Evolutionary conservation across 2,888 invertebrate genomes (phyloP).

Genomic region (Diploptera punctata): DNA sequence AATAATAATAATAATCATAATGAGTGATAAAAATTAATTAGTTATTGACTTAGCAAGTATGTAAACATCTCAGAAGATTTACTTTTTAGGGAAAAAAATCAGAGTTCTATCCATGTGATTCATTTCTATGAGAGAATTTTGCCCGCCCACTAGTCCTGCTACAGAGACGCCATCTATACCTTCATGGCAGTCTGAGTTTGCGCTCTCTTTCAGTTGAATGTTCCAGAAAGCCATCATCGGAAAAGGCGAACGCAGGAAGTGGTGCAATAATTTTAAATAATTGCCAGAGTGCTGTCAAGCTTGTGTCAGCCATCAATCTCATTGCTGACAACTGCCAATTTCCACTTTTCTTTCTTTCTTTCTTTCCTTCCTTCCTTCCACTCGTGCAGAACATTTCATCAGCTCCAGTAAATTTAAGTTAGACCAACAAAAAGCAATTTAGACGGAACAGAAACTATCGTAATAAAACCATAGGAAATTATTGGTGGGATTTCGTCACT

Average conservation of each 20-base stretch:
- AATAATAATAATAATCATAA: too few relatives aligned
- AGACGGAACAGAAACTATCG: too few relatives aligned
- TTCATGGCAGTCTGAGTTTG: too few relatives aligned
- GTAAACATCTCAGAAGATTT: too few relatives aligned
- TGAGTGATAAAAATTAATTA: too few relatives aligned
- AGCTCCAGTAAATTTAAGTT: background rate
- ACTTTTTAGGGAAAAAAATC: background rate
- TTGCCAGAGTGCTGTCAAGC: conserved; percentile 38
- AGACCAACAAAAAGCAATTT: too few relatives aligned
- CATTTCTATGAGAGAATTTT: background rate
- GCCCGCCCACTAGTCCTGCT: background rate
- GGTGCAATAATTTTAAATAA: conserved; percentile 40
- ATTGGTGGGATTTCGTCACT: too few relatives aligned
- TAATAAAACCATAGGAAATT: too few relatives aligned
- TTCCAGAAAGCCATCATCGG: conserved; percentile 9
- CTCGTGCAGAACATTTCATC: background rate
- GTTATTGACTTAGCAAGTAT: too few relatives aligned
- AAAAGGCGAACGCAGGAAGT: conserved; percentile 33
- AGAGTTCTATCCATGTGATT: background rate
- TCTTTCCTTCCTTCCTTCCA: background rate
- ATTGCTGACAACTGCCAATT: conserved; percentile 40
- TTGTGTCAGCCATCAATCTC: conserved; percentile 41
- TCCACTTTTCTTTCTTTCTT: conserved; percentile 23
- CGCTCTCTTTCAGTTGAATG: background rate
- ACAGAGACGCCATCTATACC: background rate